Evolutionary conservation across 2,888 invertebrate species (phyloP).

Genomic region (Drosophila setosimentum): DNA sequence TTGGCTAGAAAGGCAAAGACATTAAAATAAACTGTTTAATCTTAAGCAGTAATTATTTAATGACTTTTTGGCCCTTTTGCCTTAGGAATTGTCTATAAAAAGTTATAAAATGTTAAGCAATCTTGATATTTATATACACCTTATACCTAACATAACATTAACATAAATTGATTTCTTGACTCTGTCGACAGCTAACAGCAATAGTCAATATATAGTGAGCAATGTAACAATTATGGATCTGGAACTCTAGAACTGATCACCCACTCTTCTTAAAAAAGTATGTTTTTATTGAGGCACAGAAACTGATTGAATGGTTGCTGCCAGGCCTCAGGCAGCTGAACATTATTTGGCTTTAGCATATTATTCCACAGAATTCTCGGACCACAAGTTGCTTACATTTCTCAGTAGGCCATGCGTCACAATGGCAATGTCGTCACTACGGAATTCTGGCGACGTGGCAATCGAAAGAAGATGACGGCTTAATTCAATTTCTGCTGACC

Average conservation of each 20-base stretch:
- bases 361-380: constrained; percentile 37
- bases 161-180: neutral
- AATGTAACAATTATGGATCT: neutral
- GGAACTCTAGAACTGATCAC: constrained; percentile 21
- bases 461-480: constrained; percentile 18
- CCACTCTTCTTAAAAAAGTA: constrained; percentile 23
- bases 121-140: neutral
- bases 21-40: neutral
- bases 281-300: constrained; percentile 20
- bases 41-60: neutral
- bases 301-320: constrained; percentile 25
- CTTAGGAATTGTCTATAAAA: neutral
- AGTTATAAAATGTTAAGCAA: neutral
- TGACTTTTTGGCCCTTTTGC: neutral
- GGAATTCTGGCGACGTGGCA: constrained; percentile 35
- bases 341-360: constrained; percentile 25
- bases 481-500: neutral
- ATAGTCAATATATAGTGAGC: neutral
- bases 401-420: constrained; percentile 30
- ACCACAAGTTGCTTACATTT: constrained; percentile 33
- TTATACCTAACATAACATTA: neutral
- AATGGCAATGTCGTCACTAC: constrained; percentile 45
- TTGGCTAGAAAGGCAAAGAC: too few relatives aligned
- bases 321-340: constrained; percentile 14
- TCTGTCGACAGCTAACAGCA: neutral